Base-by-base conservation (phyloP, 1,140 invertebrate genomes). In the Platorchestia sp. region DNA sequence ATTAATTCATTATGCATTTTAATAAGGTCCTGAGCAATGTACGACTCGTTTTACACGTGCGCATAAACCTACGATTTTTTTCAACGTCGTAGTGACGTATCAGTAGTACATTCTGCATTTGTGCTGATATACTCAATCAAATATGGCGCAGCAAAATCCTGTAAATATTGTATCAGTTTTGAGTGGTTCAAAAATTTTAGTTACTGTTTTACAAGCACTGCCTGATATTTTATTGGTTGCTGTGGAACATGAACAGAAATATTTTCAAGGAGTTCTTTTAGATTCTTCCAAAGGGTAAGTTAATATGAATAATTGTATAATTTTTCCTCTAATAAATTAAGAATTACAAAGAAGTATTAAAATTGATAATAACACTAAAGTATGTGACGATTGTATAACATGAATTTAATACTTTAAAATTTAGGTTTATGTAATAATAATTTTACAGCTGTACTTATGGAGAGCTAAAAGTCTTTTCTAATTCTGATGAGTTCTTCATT, bases 251-350 rank as follows among this genome's bases (percentile, higher is more conserved):
- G 41, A 89, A 44, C 27, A 89, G n/a, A 89, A 89, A 89, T 42
- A 89, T 89, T 89, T 89, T 43, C 87, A 89, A 44, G 87, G 87
- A 42, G 87, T 89, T 44, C 87, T 89, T 89, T 44, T 89, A 27
- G 87, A 89, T 89, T 89, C 87, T 44, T 41, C 87, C 5, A 89
- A 42, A 42, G 87, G 87, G 87, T 89, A 41, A 89, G 87, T 44
- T 42, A 3, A 75, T 22, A 22, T 75, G 59, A 75, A 36, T 75
- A 19, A 75, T 36, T 22, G 14, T 19, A 75, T 19, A 51, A 51
- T 10, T 19, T 51, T 51, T 51, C 19, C 19, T 51, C 47, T 51
- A 51, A 51, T 51, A n/a, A n/a, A n/a, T n/a, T 51, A 51, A 51
- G 6, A 51, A 19, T 6, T 51, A 51, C 7, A 51, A 10, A 51